Percentiles rank a stretch among this genome's conserved stretches.
Evolutionary conservation across 2,797 vertebrate species (phyloP).

Genomic region (Eleutherodactylus coqui): DNA sequence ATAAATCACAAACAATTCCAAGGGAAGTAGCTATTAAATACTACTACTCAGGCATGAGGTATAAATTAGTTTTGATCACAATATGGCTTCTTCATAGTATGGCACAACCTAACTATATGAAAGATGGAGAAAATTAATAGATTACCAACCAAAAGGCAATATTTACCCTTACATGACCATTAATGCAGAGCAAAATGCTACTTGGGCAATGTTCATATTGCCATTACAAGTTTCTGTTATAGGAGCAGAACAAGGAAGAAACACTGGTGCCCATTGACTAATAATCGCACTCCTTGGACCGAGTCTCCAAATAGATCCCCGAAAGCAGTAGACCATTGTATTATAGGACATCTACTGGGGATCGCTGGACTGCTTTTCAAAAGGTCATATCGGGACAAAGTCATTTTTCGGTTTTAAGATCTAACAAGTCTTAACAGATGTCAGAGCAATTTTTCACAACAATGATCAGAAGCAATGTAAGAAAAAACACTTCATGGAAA

Average conservation of each 20-base stretch:
- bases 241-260: too few species aligned
- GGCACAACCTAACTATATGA: too few species aligned
- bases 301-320: too few species aligned
- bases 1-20: background rate
- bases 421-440: background rate
- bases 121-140: too few species aligned
- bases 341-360: background rate
- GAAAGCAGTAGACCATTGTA: background rate
- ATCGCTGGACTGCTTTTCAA: background rate
- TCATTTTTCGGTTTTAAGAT: background rate
- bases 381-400: background rate
- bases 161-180: too few species aligned
- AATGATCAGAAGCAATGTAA: background rate
- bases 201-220: too few species aligned
- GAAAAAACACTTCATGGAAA: background rate
- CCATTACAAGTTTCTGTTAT: too few species aligned
- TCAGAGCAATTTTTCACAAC: background rate
- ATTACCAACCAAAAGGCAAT: too few species aligned
- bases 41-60: background rate
- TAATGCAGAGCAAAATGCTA: too few species aligned
- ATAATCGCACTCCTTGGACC: too few species aligned
- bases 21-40: background rate
- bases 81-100: background rate
- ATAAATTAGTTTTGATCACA: background rate
- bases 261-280: too few species aligned